Base-by-base conservation (phyloP, 1,140 invertebrate genomes). In the Drosophila pseudoananassae region DNA sequence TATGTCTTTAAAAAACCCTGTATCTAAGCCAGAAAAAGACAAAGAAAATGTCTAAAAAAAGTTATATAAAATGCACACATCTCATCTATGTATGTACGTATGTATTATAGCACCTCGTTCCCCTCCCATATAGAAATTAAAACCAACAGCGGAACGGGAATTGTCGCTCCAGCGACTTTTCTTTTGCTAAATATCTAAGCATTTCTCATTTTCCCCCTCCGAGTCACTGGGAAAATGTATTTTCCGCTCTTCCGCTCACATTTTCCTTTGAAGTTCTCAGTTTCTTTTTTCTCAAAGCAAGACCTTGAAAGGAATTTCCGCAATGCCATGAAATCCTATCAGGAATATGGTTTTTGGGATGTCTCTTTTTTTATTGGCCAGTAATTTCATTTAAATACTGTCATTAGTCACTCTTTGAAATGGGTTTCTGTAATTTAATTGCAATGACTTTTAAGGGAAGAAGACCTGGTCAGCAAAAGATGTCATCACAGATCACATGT, bases 151-250 rank as follows among this genome's bases (percentile, higher is more conserved):
- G 58, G 58, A 61, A 61, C 58, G 56, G 14, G 29, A 45, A 61
- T 20, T 45, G 58, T 61, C 36, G 58, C 58, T 61, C 50, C 25
- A 61, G 58, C 50, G 58, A 43, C 36, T 53, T 61, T 53, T 61
- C 36, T 53, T 43, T 20, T 20, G 2, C 4, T 46, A 20, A 51
- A 51, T n/a, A 3, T 25, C 14, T 8, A n/a, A 45, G 53, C 50
- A 17, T 33, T 58, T 50, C 27, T 5, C n/a, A 36, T 45, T 17
- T 17, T 9, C 1, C 5, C 33, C 25, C n/a, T 10, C 29, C 49
- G 12, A 29, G 49, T 31, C 50, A 20, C 43, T 46, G 15, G 8
- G 40, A 43, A 43, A 43, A 43, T 43, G 40, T 43, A 17, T 43
- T 43, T 43, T 36, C 33, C 33, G 14, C 40, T 43, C 15, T 43